Evolutionary conservation across 2,797 vertebrate species (phyloP).

Genomic region (Dendrocincla fuliginosa): DNA sequence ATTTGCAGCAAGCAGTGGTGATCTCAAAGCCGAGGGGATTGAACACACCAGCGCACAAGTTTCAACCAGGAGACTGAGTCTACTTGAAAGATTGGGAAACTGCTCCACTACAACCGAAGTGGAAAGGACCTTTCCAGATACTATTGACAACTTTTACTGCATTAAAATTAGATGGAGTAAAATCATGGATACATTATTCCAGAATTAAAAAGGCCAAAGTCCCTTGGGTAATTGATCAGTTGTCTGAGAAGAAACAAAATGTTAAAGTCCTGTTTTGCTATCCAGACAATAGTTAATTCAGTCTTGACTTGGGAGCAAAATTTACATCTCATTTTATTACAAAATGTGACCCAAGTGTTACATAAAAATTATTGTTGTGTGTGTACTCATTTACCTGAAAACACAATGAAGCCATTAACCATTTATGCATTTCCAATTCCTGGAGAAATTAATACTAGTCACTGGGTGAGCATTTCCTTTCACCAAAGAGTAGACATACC

Average conservation of each 20-base stretch:
- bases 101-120: background rate
- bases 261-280: background rate
- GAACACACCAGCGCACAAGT: background rate
- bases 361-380: background rate
- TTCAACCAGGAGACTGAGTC: background rate
- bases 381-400: background rate
- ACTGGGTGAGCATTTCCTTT: background rate
- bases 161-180: background rate
- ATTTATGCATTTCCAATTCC: background rate
- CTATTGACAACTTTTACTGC: background rate
- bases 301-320: background rate
- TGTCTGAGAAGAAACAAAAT: background rate
- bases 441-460: background rate
- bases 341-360: background rate
- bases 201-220: background rate
- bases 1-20: background rate
- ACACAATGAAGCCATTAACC: background rate
- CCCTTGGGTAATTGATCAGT: background rate
- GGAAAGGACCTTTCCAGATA: background rate
- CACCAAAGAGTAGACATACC: background rate
- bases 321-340: background rate
- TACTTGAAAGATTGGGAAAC: background rate
- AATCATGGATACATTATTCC: background rate
- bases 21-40: background rate
- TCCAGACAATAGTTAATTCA: background rate